Conservation (phyloP, 2,113 vertebrate genomes). For the Petrocephalus zakoni region DNA sequence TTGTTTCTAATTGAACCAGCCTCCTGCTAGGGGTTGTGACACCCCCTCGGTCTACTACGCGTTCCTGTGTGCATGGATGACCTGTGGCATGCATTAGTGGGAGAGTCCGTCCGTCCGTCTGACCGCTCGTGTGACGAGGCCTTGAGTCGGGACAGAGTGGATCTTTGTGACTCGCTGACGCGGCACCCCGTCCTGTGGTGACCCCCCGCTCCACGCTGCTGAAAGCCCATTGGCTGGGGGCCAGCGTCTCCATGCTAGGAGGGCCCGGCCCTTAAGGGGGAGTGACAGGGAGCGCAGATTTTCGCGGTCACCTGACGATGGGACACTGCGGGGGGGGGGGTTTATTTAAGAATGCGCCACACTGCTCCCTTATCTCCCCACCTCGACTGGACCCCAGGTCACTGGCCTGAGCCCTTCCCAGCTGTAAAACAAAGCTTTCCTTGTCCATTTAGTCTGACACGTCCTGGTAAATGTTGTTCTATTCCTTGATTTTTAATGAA, state of each 20-base stretch:
- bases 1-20: neutral
- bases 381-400: neutral
- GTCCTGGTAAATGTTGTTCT: neutral
- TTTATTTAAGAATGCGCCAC: neutral
- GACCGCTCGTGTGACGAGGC: no score
- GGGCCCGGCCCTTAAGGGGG: neutral
- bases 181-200: neutral
- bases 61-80: neutral
- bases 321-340: neutral
- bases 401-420: neutral
- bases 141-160: neutral
- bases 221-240: neutral
- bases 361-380: neutral
- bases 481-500: neutral
- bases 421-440: neutral
- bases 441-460: neutral
- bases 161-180: neutral
- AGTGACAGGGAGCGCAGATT: neutral
- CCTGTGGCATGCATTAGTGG: neutral
- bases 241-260: neutral
- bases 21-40: neutral
- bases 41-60: neutral
- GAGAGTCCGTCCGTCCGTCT: no score
- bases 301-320: neutral
- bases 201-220: neutral